A percentile compares a stretch with the other conserved stretches of the same genome.
phyloP scores from a whole-genome alignment of 2,113 vertebrate genomes.

The Actinemys pallida region DNA sequence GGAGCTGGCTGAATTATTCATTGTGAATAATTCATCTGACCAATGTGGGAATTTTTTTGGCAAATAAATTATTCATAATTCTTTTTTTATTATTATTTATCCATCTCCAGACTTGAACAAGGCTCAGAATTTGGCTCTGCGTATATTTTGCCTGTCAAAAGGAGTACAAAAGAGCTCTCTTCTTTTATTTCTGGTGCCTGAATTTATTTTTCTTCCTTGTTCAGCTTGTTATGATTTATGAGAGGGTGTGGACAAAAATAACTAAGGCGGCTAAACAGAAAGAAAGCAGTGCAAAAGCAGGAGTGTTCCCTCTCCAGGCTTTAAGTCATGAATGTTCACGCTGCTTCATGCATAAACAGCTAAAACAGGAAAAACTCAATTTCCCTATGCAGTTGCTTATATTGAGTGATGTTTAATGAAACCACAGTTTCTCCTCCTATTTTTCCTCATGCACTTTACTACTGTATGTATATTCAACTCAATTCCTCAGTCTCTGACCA shows the following conservation, averaged over 20 bases:
- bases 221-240: not conserved
- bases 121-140: not conserved
- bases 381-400: not conserved
- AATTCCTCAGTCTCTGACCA: not conserved
- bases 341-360: conserved; percentile 45
- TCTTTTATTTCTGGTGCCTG: not conserved
- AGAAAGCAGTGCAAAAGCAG: conserved; percentile 23
- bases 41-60: not conserved
- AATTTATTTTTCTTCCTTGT: conserved; percentile 23
- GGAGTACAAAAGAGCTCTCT: not conserved
- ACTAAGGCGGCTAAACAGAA: not conserved
- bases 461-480: not conserved
- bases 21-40: not conserved
- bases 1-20: conserved; percentile 6
- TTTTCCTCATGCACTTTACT: not conserved
- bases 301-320: not conserved
- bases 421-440: not conserved
- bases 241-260: not conserved
- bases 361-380: conserved; percentile 13
- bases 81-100: not conserved
- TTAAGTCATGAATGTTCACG: conserved; percentile 10
- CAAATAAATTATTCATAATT: not conserved
- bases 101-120: not conserved
- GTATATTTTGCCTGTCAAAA: not conserved
- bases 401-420: conserved; percentile 23